Evolutionary conservation across 2,113 vertebrate species (phyloP), one percentile per base, ranked within the genome.

Genomic region (Vicugna pacos): DNA sequence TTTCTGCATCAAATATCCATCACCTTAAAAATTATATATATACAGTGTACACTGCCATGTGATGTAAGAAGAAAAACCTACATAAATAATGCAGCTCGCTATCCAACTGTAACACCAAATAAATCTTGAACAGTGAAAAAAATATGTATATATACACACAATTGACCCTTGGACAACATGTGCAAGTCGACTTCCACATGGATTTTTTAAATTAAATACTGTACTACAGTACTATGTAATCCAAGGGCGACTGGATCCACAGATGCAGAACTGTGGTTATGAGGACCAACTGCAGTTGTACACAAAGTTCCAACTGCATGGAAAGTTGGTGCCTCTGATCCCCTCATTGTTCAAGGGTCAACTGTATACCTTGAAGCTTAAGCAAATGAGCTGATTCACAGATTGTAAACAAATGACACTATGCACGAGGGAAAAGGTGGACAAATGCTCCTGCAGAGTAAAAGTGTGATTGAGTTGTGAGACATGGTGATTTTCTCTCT

Each of bases 391-490:
- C 26, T 85, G 28, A 15, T 35, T 73, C n/a, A 30, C 0, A 0
- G 28, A 54, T 4, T 17, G 24, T 35, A 48, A 38, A 28, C 24
- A 35, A 11, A n/a, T 0, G 8, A 26, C 16, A 0, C 1, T 15
- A 8, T 24, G 32, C 13, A 8, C 5, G 22, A 67, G 50, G 16
- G n/a, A 5, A 52, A 38, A 32, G 24, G 4, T 2, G 17, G 54
- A 5, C 30, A 4, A 16, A 35, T 5, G 24, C 1, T 26, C 15
- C 3, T 38, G 14, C 46, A 13, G 69, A 35, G 5, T 14, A 22
- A 46, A 16, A 3, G 22, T 0, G 0, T 11, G 7, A 5, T 2
- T 14, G 22, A 0, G 11, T 24, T 4, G 1, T 6, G 75, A 81
- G 50, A 52, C 3, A 8, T 17, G 5, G 4, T 46, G 11, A n/a